Evolutionary conservation across 2,797 vertebrate genomes (phyloP), one percentile per base, ranked within the genome.

Genomic region (Periparus ater): DNA sequence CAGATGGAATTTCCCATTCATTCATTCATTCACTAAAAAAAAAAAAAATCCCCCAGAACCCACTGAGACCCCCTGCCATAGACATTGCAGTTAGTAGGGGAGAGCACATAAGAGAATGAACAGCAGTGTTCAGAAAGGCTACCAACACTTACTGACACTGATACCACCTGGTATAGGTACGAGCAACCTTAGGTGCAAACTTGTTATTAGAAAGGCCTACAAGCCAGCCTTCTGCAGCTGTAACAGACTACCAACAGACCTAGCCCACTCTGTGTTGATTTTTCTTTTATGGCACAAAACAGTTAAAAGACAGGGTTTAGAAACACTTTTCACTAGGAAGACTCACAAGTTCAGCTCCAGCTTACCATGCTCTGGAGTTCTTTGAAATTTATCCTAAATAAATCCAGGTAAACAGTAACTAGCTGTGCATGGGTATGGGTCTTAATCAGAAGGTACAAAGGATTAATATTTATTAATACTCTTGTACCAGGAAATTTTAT

Each of bases 111-210:
- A n/a, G 4, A 60, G 12, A 72, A 53, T 34, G 84, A 68, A 53
- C 38, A 61, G 26, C 62, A 87, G 42, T 34, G 48, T 34, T 66
- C 36, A 75, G 75, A 62, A 88, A 85, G 13, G 36, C 25, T 72
- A 21, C 21, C 58, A 62, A 27, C 10, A 45, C 29, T 45, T 60
- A 36, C 0, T 29, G 45, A 16, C 45, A 36, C 38, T 38, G 38
- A 27, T 40, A 17, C 21, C 4, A 7, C 32, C 17, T 13, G 11
- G 27, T 2, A 72, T 3, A 0, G 0, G 54, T 23, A 89, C 1
- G 2, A 85, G 44, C 27, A 57, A 61, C 12, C 17, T 66, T 42
- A 45, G 15, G 10, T 61, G 32, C n/a, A 70, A 36, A 75, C 19
- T 13, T 54, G 17, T 34, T 54, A 47, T n/a, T 51, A 19, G 55